phyloP scores from a whole-genome alignment of 2,797 vertebrate species.

The Chromobotia macracanthus region DNA sequence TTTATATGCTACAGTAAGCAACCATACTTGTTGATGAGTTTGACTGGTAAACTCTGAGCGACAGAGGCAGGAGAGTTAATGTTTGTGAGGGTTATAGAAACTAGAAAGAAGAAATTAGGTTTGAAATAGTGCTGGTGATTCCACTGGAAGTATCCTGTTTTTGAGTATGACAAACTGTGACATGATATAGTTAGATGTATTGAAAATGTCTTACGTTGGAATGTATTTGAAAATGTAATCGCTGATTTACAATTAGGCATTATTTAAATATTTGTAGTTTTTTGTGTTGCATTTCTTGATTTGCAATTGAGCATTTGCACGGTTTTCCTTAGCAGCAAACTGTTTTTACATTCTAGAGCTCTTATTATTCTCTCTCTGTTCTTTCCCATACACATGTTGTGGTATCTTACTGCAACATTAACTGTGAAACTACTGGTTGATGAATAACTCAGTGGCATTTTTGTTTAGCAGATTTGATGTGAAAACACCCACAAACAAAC shows the following conservation, averaged over 20 bases:
- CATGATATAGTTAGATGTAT: conserved; percentile 46
- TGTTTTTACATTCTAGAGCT: background rate
- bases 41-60: background rate
- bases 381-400: conserved; percentile 68
- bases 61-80: conserved; percentile 37
- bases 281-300: conserved; percentile 7
- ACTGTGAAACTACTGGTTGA: conserved; percentile 87
- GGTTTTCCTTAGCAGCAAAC: background rate
- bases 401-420: conserved; percentile 88
- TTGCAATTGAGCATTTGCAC: background rate
- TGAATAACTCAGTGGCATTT: conserved; percentile 91
- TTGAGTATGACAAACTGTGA: conserved; percentile 57
- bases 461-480: conserved; percentile 89
- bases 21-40: too few species aligned
- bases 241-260: conserved; percentile 7
- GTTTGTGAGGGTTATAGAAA: conserved; percentile 62
- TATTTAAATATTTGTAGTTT: background rate
- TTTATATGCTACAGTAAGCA: too few species aligned
- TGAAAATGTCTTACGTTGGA: conserved; percentile 15
- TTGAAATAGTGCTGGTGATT: conserved; percentile 64
- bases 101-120: conserved; percentile 64
- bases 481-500: conserved; percentile 71
- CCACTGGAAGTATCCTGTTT: conserved; percentile 60
- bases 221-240: conserved; percentile 40
- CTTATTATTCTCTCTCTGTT: conserved; percentile 1